Conservation (phyloP, 2,888 invertebrate species). For the Pediacus dermestoides region DNA sequence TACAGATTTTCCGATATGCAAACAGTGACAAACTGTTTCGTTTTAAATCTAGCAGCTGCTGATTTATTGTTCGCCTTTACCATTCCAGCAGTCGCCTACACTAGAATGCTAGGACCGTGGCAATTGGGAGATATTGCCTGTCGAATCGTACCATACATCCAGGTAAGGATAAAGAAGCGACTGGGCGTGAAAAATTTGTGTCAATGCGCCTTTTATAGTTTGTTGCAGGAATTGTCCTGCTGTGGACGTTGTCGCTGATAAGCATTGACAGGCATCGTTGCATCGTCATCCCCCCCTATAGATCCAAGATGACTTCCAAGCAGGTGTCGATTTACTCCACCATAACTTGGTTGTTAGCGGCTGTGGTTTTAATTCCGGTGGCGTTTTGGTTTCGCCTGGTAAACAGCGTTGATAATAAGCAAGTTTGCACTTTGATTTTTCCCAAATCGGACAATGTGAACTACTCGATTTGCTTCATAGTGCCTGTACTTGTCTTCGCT, state of each 20-base stretch:
- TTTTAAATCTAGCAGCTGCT: slow-evolving; percentile 60
- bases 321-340: slow-evolving; percentile 48
- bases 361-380: slow-evolving; percentile 52
- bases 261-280: slow-evolving; percentile 57
- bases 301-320: slow-evolving; percentile 51
- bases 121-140: slow-evolving; percentile 52
- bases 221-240: slow-evolving; percentile 56
- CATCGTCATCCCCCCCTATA: slow-evolving; percentile 56
- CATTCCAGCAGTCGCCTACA: slow-evolving; percentile 54
- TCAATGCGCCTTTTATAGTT: slow-evolving; percentile 46
- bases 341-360: slow-evolving; percentile 53
- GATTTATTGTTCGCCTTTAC: slow-evolving; percentile 59
- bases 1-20: slow-evolving; percentile 52
- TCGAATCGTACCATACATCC: slow-evolving; percentile 55
- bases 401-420: slow-evolving; percentile 31
- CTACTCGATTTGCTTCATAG: slow-evolving; percentile 53
- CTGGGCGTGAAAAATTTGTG: slow-evolving; percentile 6
- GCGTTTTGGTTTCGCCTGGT: slow-evolving; percentile 53
- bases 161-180: slow-evolving; percentile 46
- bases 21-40: slow-evolving; percentile 57
- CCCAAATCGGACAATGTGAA: slow-evolving; percentile 50
- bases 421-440: slow-evolving; percentile 55
- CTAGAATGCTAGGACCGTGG: slow-evolving; percentile 54
- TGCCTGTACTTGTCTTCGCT: slow-evolving; percentile 51
- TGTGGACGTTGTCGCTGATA: slow-evolving; percentile 58